Evolutionary conservation across 2,113 vertebrate species (phyloP).

Genomic region (Syrmaticus mikado): DNA sequence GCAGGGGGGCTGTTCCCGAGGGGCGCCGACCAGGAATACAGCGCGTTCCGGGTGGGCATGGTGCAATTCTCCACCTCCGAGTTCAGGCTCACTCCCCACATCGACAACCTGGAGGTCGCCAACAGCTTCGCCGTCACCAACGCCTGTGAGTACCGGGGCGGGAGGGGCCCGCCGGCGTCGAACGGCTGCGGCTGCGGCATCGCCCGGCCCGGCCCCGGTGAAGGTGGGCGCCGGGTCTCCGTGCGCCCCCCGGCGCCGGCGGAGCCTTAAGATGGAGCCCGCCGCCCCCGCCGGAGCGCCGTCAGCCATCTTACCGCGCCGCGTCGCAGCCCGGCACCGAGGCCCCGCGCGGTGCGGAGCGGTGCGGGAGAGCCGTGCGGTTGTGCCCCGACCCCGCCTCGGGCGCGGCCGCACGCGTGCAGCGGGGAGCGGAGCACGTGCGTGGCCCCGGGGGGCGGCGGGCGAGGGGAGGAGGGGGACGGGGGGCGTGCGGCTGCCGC

Average conservation of each 20-base stretch:
- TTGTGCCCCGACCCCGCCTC: neutral
- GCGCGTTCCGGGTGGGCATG: constrained; percentile 98
- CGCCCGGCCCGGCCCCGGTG: neutral
- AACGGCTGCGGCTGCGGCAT: neutral
- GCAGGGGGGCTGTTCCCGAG: constrained; percentile 96
- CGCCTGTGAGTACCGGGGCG: constrained; percentile 90
- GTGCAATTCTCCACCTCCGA: constrained; percentile 94
- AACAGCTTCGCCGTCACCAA: constrained; percentile 99
- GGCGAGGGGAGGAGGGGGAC: neutral
- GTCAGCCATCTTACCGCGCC: too few species aligned
- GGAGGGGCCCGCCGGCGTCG: neutral
- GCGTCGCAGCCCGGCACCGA: neutral
- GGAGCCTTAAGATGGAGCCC: too few species aligned
- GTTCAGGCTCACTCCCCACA: constrained; percentile 96
- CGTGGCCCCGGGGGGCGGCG: neutral
- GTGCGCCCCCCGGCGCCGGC: too few species aligned
- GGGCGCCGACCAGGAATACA: constrained; percentile 99
- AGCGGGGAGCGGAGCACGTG: neutral
- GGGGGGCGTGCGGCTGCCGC: too few species aligned
- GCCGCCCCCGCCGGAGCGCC: too few species aligned
- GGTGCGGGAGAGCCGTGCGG: neutral
- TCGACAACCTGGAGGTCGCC: constrained; percentile 98
- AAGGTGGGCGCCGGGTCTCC: too few species aligned
- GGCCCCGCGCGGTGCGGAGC: neutral
- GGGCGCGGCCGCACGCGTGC: neutral